phyloP scores from a whole-genome alignment of 53 echinoderm and acorn worm genomes.

The Mesocentrotus franciscanus region DNA sequence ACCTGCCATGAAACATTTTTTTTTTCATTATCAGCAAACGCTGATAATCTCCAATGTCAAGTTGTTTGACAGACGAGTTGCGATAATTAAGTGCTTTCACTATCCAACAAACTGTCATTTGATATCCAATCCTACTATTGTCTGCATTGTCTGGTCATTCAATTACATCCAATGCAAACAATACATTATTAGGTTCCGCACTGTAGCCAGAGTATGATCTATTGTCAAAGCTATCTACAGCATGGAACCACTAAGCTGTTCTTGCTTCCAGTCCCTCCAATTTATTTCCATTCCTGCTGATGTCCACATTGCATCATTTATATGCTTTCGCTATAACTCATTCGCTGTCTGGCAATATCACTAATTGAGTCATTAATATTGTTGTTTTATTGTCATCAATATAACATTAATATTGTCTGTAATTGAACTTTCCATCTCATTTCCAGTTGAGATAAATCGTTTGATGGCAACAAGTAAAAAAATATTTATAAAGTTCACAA shows the following conservation, averaged over 20 bases:
- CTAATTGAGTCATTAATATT: not conserved
- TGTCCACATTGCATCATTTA: not conserved
- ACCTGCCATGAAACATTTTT: not conserved
- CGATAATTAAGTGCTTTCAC: constrained; percentile 36
- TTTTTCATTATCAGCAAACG: constrained; percentile 4
- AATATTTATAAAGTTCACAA: no score
- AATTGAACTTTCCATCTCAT: not conserved
- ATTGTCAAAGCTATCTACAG: not conserved
- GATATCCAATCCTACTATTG: constrained; percentile 13
- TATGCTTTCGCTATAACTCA: no score
- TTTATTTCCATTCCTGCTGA: not conserved
- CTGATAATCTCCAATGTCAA: not conserved
- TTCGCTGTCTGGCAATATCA: not conserved
- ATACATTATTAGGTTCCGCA: constrained; percentile 12
- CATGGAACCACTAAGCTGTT: not conserved
- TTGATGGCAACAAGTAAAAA: no score
- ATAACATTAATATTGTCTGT: not conserved
- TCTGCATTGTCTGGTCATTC: constrained; percentile 29
- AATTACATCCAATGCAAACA: constrained; percentile 42
- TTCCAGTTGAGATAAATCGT: not conserved
- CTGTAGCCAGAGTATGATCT: not conserved
- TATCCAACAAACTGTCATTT: constrained; percentile 40
- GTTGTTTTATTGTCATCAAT: not conserved
- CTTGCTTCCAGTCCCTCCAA: not conserved
- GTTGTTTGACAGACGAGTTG: constrained; percentile 42